phyloP scores from a whole-genome alignment of 2,113 vertebrate genomes.

The Cromileptes altivelis region DNA sequence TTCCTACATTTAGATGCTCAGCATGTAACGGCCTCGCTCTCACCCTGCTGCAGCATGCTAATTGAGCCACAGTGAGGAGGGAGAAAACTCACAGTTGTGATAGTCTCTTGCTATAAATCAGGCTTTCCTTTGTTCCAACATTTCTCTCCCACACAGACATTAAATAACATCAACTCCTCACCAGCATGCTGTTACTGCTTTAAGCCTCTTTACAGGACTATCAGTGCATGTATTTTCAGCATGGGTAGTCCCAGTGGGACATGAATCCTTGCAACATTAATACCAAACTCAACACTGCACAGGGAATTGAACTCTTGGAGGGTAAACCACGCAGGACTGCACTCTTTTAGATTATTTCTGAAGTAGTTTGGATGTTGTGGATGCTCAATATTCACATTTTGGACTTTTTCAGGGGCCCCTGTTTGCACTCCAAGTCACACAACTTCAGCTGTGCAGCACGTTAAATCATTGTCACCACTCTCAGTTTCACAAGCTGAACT shows the following conservation, averaged over 20 bases:
- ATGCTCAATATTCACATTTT: not conserved
- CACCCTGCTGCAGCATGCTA: slow-evolving; percentile 31
- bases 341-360: not conserved
- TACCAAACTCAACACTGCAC: not conserved
- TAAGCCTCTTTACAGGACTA: slow-evolving; percentile 1
- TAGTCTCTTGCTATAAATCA: slow-evolving; percentile 16
- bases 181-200: slow-evolving; percentile 2
- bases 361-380: not conserved
- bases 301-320: not conserved
- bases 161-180: not conserved
- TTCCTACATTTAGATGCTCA: slow-evolving; percentile 55
- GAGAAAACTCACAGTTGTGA: not conserved
- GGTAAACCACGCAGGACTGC: not conserved
- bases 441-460: not conserved
- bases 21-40: slow-evolving; percentile 22
- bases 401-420: not conserved
- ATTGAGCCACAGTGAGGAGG: slow-evolving; percentile 10
- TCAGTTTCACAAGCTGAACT: slow-evolving; percentile 23
- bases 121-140: slow-evolving; percentile 38
- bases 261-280: not conserved
- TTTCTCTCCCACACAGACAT: slow-evolving; percentile 21
- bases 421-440: not conserved
- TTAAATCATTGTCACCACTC: slow-evolving; percentile 27
- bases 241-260: not conserved
- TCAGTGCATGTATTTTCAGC: slow-evolving; percentile 13